Conservation (phyloP, 2,888 invertebrate species). For the Diarsia mendica region DNA sequence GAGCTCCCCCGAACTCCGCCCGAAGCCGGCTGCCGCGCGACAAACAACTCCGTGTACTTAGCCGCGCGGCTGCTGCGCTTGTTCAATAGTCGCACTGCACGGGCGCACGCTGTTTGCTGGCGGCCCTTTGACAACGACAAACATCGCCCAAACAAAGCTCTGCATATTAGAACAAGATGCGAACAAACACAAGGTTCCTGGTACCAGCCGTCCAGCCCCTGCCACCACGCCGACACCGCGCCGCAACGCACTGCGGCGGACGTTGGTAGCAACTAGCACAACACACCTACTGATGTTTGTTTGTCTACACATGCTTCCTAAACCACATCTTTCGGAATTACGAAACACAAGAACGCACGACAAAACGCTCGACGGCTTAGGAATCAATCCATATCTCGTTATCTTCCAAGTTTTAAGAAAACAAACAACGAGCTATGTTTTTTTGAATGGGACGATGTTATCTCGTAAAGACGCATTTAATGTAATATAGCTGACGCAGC, state of each 20-base stretch:
- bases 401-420: constrained; percentile 26
- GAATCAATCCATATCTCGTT: constrained; percentile 33
- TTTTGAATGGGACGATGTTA: constrained; percentile 50
- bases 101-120: constrained; percentile 52
- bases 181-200: constrained; percentile 69
- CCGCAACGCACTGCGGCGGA: constrained; percentile 19
- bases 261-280: constrained; percentile 33
- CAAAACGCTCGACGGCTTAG: constrained; percentile 16
- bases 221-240: constrained; percentile 15
- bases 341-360: neutral
- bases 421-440: constrained; percentile 15
- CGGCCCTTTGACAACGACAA: constrained; percentile 68
- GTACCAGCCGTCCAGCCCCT: constrained; percentile 46
- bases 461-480: constrained; percentile 62
- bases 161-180: constrained; percentile 71
- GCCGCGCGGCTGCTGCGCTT: constrained; percentile 16
- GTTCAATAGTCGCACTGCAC: constrained; percentile 31
- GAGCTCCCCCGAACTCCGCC: neutral
- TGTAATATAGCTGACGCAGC: constrained; percentile 55
- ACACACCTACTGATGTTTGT: constrained; percentile 26
- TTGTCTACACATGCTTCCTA: constrained; percentile 18
- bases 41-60: constrained; percentile 40
- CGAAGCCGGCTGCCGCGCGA: constrained; percentile 20
- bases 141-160: constrained; percentile 68
- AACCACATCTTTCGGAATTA: constrained; percentile 14